Percentiles rank a stretch among this genome's conserved stretches.
These are phyloP conservation scores for Trematomus loennbergii DNA, from an alignment of 2,113 vertebrate genomes.

Conservation along the genomic window DNA sequence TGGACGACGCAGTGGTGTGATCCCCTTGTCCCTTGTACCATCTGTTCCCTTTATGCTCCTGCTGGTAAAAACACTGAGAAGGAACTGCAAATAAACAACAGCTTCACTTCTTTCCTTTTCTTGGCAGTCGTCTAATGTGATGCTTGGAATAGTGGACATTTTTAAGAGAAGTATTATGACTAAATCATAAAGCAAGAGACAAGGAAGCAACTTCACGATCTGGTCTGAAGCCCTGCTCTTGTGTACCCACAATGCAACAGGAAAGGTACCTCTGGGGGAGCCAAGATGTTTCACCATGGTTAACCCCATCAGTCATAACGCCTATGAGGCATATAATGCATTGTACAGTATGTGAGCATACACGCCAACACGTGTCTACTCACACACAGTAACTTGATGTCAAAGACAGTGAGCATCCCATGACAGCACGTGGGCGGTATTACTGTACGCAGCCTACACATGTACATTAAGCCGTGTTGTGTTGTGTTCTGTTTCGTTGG, in stretches of 20 bases:
- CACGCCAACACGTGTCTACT: neutral
- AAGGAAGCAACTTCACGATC: neutral
- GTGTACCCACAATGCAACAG: conserved; percentile 41
- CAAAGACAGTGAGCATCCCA: conserved; percentile 6
- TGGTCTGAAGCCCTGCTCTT: neutral
- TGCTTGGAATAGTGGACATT: neutral
- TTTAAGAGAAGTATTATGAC: neutral
- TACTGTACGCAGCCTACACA: neutral
- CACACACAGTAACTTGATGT: neutral
- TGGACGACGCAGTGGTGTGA: conserved; percentile 37
- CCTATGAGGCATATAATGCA: neutral
- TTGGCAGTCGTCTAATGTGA: neutral
- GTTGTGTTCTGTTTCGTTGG: neutral
- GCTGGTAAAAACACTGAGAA: conserved; percentile 39
- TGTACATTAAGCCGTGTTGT: too few relatives aligned
- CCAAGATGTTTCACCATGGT: conserved; percentile 19
- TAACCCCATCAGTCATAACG: conserved; percentile 7
- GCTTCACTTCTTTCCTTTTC: neutral
- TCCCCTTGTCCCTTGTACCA: conserved; percentile 47
- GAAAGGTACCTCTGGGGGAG: conserved; percentile 1
- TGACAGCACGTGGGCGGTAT: neutral
- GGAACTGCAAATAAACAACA: neutral
- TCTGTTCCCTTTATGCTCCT: conserved; percentile 54
- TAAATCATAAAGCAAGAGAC: neutral
- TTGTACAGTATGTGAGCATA: neutral